phyloP scores from a whole-genome alignment of 2,888 invertebrate genomes.

The Netelia inedita region DNA sequence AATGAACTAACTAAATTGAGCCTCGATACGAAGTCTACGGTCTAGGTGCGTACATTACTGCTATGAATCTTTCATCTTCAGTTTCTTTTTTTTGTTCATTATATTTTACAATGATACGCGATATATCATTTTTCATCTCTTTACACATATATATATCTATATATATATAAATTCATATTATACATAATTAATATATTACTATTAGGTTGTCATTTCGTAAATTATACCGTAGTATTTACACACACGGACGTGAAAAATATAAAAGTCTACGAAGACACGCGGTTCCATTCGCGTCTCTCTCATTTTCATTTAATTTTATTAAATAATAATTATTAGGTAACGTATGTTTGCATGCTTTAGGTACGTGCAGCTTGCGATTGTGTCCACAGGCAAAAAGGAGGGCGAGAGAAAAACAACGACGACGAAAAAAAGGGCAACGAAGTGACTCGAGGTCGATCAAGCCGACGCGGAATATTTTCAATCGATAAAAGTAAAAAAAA shows the following conservation, averaged over 20 bases:
- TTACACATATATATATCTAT: slow-evolving; percentile 44
- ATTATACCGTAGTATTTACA: slow-evolving; percentile 67
- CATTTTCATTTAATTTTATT: too few relatives aligned
- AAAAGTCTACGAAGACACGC: slow-evolving; percentile 67
- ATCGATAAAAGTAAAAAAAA: too few relatives aligned
- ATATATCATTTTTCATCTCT: slow-evolving; percentile 39
- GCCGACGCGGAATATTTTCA: not conserved
- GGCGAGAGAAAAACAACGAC: slow-evolving; percentile 24
- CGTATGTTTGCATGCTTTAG: slow-evolving; percentile 72
- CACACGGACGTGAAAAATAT: slow-evolving; percentile 70
- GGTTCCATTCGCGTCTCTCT: slow-evolving; percentile 58
- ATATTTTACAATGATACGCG: slow-evolving; percentile 15
- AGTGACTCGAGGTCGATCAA: slow-evolving; percentile 12
- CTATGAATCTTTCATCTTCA: slow-evolving; percentile 37
- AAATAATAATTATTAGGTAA: slow-evolving; percentile 66
- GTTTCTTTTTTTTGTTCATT: not conserved
- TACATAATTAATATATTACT: slow-evolving; percentile 70
- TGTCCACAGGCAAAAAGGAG: slow-evolving; percentile 46
- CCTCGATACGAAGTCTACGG: slow-evolving; percentile 81
- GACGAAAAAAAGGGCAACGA: not conserved
- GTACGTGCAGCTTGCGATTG: slow-evolving; percentile 71
- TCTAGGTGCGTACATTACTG: slow-evolving; percentile 65
- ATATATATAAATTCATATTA: slow-evolving; percentile 46
- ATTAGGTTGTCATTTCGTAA: slow-evolving; percentile 65
- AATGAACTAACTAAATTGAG: slow-evolving; percentile 82